A percentile compares a stretch with the other conserved stretches of the same genome.
These are phyloP conservation scores for Rhopalosiphum maidis DNA, from an alignment of 1,140 invertebrate species.

Conservation along the genomic window DNA sequence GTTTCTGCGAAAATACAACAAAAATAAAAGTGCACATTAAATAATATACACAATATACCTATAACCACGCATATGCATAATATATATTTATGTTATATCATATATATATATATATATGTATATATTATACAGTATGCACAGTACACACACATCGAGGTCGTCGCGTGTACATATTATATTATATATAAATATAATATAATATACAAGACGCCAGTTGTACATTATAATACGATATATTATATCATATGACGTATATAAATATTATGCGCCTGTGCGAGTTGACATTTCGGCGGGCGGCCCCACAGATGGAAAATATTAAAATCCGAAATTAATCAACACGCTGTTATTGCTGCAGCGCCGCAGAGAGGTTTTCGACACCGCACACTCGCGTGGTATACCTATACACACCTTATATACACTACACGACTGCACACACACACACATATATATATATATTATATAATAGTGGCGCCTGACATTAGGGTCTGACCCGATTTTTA, in stretches of 20 bases:
- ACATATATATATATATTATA: no score
- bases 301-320: constrained; percentile 55
- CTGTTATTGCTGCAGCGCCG: background rate
- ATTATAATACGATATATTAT: background rate
- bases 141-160: background rate
- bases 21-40: background rate
- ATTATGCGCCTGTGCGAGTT: background rate
- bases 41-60: background rate
- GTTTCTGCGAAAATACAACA: constrained; percentile 20
- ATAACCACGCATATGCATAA: background rate
- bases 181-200: background rate
- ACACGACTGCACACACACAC: background rate
- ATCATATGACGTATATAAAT: background rate
- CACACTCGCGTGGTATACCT: background rate
- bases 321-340: constrained; percentile 51
- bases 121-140: no score
- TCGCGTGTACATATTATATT: background rate
- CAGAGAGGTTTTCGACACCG: constrained; percentile 10
- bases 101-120: no score
- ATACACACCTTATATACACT: background rate
- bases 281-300: background rate
- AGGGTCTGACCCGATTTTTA: background rate
- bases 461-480: constrained; percentile 31
- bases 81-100: background rate
- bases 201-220: constrained; percentile 11